Evolutionary conservation across 35 echinoderm and acorn worm species (phyloP).

Genomic region (Anneissia japonica): DNA sequence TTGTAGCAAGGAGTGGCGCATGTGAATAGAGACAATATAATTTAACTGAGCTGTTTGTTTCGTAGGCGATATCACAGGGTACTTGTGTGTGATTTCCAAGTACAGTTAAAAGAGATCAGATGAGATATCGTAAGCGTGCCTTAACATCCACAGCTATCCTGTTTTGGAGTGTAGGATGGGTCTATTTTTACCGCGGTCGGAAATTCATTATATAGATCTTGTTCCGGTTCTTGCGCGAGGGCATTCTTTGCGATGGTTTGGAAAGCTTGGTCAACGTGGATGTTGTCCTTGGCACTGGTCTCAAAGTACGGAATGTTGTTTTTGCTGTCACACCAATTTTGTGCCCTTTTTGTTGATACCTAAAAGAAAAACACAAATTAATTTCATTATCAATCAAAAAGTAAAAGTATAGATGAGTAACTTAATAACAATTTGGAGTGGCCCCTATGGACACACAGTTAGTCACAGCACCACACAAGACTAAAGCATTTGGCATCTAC

Average conservation of each 20-base stretch:
- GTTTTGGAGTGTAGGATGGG: conserved; percentile 65
- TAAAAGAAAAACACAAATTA: conserved; percentile 14
- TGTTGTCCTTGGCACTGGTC: conserved; percentile 97
- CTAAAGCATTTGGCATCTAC: too few species aligned
- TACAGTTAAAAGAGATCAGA: not conserved
- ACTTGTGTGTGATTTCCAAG: not conserved
- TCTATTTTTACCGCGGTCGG: conserved; percentile 86
- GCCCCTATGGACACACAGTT: too few species aligned
- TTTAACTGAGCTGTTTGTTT: too few species aligned
- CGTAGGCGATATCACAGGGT: not conserved
- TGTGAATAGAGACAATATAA: too few species aligned
- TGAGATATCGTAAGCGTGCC: not conserved
- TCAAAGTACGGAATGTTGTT: conserved; percentile 99
- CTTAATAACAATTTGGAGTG: too few species aligned
- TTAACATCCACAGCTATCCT: conserved; percentile 79
- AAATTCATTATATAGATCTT: conserved; percentile 80
- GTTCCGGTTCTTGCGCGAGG: conserved; percentile 93
- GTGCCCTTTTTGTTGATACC: conserved; percentile 96
- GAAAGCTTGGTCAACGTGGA: conserved; percentile 99
- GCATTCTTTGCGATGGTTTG: conserved; percentile 99
- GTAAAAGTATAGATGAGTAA: too few species aligned
- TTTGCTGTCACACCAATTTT: conserved; percentile 98
- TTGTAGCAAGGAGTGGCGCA: too few species aligned
- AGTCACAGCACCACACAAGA: too few species aligned
- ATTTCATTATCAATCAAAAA: too few species aligned